Conservation (phyloP, 1,140 invertebrate genomes). For the Drosophila setifemur region DNA sequence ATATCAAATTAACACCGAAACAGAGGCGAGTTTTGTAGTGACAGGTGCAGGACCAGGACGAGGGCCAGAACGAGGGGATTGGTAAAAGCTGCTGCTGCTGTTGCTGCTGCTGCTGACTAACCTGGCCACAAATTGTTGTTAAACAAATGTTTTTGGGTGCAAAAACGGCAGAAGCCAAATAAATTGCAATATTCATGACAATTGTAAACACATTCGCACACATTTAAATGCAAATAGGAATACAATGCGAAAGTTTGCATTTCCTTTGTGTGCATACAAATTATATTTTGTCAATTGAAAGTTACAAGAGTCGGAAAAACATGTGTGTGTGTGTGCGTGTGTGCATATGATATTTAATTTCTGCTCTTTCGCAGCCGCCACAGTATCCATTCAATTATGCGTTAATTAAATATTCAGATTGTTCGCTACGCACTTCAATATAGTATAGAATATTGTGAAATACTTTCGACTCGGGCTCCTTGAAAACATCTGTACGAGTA, state of each 20-base stretch:
- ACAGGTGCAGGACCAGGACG: conserved; percentile 6
- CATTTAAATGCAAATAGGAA: conserved; percentile 39
- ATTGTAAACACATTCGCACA: conserved; percentile 63
- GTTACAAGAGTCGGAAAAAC: not conserved
- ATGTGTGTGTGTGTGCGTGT: conserved; percentile 12
- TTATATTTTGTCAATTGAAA: conserved; percentile 57
- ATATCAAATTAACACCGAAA: conserved; percentile 76
- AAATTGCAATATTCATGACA: conserved; percentile 80
- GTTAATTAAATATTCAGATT: conserved; percentile 58
- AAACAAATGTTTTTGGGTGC: conserved; percentile 55
- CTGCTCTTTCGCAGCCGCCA: conserved; percentile 35
- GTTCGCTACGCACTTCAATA: conserved; percentile 42
- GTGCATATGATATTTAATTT: conserved; percentile 61
- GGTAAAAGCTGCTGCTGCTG: too few relatives aligned
- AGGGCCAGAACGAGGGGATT: too few relatives aligned
- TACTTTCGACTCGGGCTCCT: not conserved
- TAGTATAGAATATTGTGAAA: conserved; percentile 16
- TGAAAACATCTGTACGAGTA: not conserved
- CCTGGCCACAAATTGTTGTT: conserved; percentile 59
- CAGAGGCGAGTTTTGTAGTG: conserved; percentile 10
- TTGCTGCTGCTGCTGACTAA: conserved; percentile 20
- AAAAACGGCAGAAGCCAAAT: conserved; percentile 66
- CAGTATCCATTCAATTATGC: conserved; percentile 50
- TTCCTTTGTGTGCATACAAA: conserved; percentile 63
- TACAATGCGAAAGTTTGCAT: conserved; percentile 63